Evolutionary conservation across 2,113 vertebrate genomes (phyloP), one percentile per base, ranked within the genome.

Genomic region (Columba janthina): DNA sequence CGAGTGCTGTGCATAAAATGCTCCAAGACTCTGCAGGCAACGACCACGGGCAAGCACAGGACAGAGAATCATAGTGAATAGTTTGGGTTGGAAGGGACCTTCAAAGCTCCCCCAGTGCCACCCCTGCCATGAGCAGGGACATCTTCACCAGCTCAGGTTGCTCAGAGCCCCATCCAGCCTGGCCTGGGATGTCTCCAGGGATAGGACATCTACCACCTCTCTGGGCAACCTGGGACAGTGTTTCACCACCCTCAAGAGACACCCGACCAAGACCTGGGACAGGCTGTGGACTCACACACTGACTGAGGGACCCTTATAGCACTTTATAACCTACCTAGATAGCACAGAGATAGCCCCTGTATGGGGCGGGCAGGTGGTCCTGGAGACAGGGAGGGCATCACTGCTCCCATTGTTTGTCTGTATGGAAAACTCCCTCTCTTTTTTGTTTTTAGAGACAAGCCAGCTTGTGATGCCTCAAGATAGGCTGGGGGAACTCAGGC

Each of bases 281-380:
- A 8, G 51, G 42, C 15, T 85, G 75, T 32, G 28, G 11, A 15
- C 18, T 20, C n/a, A 62, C 24, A 9, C 5, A 15, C n/a, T 62
- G 26, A 10, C 16, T 28, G 54, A 48, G 31, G 25, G 53, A 40
- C 10, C 26, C 56, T 56, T 17, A 12, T 8, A 72, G 32, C 31
- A 22, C 15, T 21, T 54, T 22, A 18, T 6, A 51, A 26, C 24
- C 46, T 86, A 32, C n/a, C 54, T 31, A 42, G 50, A 7, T 1
- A 62, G 29, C 64, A 38, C 14, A 69, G 62, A 65, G 26, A 73
- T 24, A 60, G 25, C 5, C 2, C 32, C 57, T 64, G 46, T 53
- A 53, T 0, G 0, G 18, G 19, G 34, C 28, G 17, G 0, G 29
- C 70, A 9, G 1, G 25, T 11, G 4, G 5, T 71, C 28, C 46